A percentile compares a stretch with the other conserved stretches of the same genome.
These are phyloP conservation scores for Peromyscus attwateri DNA, from an alignment of 2,797 vertebrate genomes.

Conservation along the genomic window DNA sequence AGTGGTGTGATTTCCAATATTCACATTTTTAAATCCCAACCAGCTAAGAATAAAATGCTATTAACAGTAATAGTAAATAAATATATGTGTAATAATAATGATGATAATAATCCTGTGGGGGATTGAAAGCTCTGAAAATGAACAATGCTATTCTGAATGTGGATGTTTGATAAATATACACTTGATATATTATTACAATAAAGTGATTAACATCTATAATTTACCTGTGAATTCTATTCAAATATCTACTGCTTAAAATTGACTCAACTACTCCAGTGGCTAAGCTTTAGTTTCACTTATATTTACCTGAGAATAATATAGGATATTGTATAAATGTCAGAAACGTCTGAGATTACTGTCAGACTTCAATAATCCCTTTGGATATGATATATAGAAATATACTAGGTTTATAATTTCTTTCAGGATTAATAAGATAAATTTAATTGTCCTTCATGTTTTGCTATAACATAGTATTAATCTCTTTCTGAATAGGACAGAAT, in stretches of 20 bases:
- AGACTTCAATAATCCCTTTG: background rate
- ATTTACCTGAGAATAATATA: background rate
- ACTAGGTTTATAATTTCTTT: background rate
- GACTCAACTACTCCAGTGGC: background rate
- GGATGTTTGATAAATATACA: too few relatives aligned
- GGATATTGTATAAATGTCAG: background rate
- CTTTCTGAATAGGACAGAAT: too few relatives aligned
- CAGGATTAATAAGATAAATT: constrained; percentile 9
- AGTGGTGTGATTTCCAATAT: too few relatives aligned
- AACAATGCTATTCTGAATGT: too few relatives aligned
- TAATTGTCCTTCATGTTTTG: background rate
- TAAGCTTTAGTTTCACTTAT: background rate
- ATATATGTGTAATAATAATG: too few relatives aligned
- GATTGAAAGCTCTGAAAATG: too few relatives aligned
- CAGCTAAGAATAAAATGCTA: too few relatives aligned
- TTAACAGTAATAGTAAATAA: too few relatives aligned
- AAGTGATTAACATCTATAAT: too few relatives aligned
- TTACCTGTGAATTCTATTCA: background rate
- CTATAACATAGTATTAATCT: background rate
- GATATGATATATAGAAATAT: background rate
- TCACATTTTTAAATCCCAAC: too few relatives aligned
- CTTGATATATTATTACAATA: too few relatives aligned
- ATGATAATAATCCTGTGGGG: too few relatives aligned
- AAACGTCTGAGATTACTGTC: background rate
- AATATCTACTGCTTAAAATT: constrained; percentile 4